Conservation (phyloP, 2,888 invertebrate genomes). For the Argyra leucocephala region DNA sequence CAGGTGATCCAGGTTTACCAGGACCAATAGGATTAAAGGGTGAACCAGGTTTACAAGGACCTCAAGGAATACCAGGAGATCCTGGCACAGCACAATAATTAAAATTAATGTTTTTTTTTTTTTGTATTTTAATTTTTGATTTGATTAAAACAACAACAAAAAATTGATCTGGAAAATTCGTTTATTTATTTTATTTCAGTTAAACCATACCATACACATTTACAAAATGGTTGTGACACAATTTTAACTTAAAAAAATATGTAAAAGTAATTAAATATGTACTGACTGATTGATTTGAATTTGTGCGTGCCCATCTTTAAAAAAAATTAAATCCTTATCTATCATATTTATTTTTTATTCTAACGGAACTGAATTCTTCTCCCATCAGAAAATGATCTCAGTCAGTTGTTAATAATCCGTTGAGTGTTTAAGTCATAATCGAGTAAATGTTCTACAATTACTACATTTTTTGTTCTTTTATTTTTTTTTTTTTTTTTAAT, state of each 20-base stretch:
- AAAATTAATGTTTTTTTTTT: no score
- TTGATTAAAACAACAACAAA: no score
- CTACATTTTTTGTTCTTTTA: no score
- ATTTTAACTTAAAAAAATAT: neutral
- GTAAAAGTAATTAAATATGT: neutral
- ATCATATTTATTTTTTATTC: neutral
- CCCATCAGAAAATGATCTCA: neutral
- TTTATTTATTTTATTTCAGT: no score
- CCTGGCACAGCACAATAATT: neutral
- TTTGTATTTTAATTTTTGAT: no score
- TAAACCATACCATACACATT: no score
- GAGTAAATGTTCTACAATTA: no score
- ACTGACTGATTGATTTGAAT: neutral
- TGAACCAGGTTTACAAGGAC: constrained; percentile 13
- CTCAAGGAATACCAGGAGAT: constrained; percentile 17
- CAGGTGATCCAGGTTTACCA: constrained; percentile 15
- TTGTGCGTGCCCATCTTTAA: neutral
- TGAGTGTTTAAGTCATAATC: neutral
- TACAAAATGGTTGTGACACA: no score
- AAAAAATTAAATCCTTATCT: neutral
- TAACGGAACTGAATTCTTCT: neutral
- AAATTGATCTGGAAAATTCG: no score
- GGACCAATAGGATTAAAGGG: constrained; percentile 14
- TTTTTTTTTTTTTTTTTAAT: no score
- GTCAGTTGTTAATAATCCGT: constrained; percentile 1